Base-by-base conservation (phyloP, 2,113 vertebrate genomes). In the Alectura lathami region DNA sequence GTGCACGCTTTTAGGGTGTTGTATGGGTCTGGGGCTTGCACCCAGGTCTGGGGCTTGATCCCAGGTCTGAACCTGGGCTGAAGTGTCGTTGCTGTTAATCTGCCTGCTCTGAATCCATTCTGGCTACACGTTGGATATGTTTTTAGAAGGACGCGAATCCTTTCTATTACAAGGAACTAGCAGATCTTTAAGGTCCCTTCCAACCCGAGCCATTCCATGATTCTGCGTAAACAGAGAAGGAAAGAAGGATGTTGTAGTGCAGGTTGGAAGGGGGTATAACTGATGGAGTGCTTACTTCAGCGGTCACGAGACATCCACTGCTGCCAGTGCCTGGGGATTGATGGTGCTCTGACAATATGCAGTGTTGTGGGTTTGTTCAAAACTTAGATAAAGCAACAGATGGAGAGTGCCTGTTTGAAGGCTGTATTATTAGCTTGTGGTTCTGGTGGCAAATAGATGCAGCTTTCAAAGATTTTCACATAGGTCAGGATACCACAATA, bases 341-440 rank as follows among this genome's bases (percentile, higher is more conserved):
- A 54, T 89, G 80, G 86, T 86, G 53, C 34, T 59, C 32, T 86
- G 53, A 66, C 75, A 85, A 50, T 64, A 51, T 48, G 38, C 2
- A 5, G 83, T 6, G 0, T 75, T 40, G 8, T 45, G 89, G 38
- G 36, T 72, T 89, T 78, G 53, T 72, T 91, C 3, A 2, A 77
- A 93, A 94, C 68, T 75, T 69, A 83, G 79, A 76, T 59, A 53
- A 91, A 81, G 62, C 88, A 75, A 51, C 75, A 90, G 66, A 82
- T 45, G 48, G 69, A 75, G 34, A 69, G 73, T 88, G 68, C 29
- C n/a, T 91, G 43, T 57, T 48, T 0, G 4, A 73, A 83, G 89
- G 53, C 91, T 94, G 51, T 85, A 57, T 88, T 96, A 90, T 94
- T 94, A 95, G 60, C 85, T 95, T 96, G 94, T 91, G 80, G 92